Evolutionary conservation across 2,888 invertebrate genomes (phyloP).

Genomic region (Pterobdella sp.): DNA sequence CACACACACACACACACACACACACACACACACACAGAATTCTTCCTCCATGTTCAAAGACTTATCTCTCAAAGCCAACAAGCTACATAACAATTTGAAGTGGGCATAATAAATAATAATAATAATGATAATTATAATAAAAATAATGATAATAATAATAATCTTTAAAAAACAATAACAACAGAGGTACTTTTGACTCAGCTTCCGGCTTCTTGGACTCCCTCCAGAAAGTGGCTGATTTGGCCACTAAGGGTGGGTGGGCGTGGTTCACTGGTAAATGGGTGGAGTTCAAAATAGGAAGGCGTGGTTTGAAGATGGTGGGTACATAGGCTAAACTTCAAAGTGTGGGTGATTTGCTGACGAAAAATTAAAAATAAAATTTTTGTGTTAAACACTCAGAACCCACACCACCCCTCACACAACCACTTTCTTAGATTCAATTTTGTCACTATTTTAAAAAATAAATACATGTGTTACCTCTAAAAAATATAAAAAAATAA

Average conservation of each 20-base stretch:
- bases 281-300: too few relatives aligned
- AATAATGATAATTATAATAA: neutral
- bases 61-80: neutral
- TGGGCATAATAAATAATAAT: neutral
- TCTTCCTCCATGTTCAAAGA: neutral
- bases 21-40: slow-evolving; percentile 10
- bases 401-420: too few relatives aligned
- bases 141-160: neutral
- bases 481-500: neutral
- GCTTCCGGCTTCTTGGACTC: neutral
- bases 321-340: neutral
- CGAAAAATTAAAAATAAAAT: too few relatives aligned
- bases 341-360: neutral
- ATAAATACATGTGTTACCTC: neutral
- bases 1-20: slow-evolving; percentile 17
- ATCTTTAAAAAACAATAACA: neutral
- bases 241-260: too few relatives aligned
- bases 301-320: too few relatives aligned
- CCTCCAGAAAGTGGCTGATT: neutral
- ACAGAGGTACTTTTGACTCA: neutral
- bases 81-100: neutral
- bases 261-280: too few relatives aligned
- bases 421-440: neutral
- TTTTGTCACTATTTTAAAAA: neutral
- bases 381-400: too few relatives aligned